Conservation (phyloP, 2,888 invertebrate genomes). For the Busseola fusca region DNA sequence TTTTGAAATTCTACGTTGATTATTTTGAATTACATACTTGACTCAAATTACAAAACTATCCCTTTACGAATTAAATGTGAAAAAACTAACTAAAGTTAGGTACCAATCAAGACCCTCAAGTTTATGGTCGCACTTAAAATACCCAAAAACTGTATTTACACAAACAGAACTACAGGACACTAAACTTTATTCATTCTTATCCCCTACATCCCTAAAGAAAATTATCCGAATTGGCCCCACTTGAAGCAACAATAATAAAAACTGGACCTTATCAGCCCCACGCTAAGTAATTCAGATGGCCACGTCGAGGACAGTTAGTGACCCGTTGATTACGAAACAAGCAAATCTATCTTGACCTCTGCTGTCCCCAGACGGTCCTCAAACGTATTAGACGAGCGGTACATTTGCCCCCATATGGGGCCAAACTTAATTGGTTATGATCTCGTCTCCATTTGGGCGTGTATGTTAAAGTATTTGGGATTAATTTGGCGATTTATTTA, state of each 20-base stretch:
- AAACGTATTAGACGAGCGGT: constrained; percentile 60
- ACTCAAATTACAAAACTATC: background rate
- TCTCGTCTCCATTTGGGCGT: constrained; percentile 58
- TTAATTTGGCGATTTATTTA: constrained; percentile 49
- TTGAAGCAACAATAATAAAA: constrained; percentile 83
- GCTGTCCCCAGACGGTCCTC: constrained; percentile 64
- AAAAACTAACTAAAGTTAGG: background rate
- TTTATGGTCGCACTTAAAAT: constrained; percentile 1
- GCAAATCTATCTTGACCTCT: constrained; percentile 73
- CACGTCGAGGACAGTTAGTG: constrained; percentile 76
- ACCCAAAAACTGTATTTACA: background rate
- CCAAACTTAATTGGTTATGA: constrained; percentile 64
- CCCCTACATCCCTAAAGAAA: constrained; percentile 44
- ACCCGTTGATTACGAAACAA: constrained; percentile 79
- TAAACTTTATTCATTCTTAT: constrained; percentile 38
- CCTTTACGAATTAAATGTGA: background rate
- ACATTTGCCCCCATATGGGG: constrained; percentile 56
- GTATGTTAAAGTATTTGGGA: constrained; percentile 51
- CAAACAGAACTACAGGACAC: constrained; percentile 20
- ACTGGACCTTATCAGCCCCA: constrained; percentile 83
- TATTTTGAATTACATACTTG: background rate
- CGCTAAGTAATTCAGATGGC: constrained; percentile 83
- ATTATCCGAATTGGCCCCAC: constrained; percentile 73
- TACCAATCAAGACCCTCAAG: constrained; percentile 2
- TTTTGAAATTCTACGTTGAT: background rate